Conservation (phyloP, 2,113 vertebrate species). For the Corydoras sp. region DNA sequence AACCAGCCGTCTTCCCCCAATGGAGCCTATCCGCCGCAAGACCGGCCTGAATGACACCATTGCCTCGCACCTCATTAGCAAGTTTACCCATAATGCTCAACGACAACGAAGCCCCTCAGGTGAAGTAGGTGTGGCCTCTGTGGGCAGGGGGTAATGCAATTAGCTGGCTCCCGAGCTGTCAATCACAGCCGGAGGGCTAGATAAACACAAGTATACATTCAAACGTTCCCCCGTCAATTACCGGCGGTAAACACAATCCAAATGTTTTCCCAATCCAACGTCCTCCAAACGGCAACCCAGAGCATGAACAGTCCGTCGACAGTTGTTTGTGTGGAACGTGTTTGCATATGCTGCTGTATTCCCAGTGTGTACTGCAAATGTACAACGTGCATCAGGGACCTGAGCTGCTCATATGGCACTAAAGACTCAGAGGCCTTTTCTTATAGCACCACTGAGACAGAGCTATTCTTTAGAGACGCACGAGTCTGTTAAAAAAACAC, state of each 20-base stretch:
- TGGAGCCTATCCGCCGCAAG: conserved; percentile 60
- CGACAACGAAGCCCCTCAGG: conserved; percentile 69
- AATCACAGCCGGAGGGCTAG: conserved; percentile 57
- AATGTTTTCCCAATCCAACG: no score
- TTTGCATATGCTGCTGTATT: background rate
- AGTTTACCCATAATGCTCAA: conserved; percentile 57
- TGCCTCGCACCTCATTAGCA: conserved; percentile 67
- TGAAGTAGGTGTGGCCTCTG: conserved; percentile 56
- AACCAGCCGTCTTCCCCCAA: conserved; percentile 53
- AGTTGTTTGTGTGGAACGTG: conserved; percentile 23
- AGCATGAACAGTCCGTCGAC: background rate
- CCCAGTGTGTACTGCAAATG: conserved; percentile 6
- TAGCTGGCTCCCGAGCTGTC: conserved; percentile 69
- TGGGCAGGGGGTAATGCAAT: conserved; percentile 73
- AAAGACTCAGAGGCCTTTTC: background rate
- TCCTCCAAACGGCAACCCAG: no score
- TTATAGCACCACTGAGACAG: conserved; percentile 1
- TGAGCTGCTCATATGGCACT: background rate
- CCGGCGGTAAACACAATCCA: no score
- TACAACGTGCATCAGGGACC: conserved; percentile 11
- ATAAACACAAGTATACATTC: background rate
- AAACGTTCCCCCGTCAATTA: no score
- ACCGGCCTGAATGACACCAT: conserved; percentile 63
- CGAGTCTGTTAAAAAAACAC: background rate
- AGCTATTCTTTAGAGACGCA: background rate